Evolutionary conservation across 2,888 invertebrate species (phyloP).

Genomic region (Tenthredo mesomela): DNA sequence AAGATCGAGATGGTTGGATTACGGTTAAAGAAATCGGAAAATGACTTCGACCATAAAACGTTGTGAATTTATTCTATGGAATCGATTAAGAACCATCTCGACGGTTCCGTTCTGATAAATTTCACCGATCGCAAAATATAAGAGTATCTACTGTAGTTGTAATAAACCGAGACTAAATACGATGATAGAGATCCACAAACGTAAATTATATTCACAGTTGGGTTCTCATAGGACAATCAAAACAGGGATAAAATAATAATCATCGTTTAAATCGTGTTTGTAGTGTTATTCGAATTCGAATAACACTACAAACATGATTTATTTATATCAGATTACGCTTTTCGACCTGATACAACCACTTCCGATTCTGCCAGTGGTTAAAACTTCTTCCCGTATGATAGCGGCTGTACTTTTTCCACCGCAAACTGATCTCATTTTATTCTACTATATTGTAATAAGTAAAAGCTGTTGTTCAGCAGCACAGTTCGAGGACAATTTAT

Average conservation of each 20-base stretch:
- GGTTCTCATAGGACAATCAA: too few relatives aligned
- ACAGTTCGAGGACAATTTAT: not conserved
- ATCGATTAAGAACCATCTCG: not conserved
- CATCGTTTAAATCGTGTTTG: too few relatives aligned
- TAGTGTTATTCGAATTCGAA: too few relatives aligned
- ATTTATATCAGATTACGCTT: not conserved
- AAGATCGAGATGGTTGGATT: not conserved
- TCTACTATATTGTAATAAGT: not conserved
- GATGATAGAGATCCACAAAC: not conserved
- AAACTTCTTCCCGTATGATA: not conserved
- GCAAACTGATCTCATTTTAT: not conserved
- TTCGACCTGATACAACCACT: not conserved
- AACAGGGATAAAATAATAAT: too few relatives aligned
- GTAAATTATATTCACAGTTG: not conserved
- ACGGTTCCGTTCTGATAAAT: slow-evolving; percentile 22
- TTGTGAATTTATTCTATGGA: not conserved
- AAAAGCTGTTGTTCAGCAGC: not conserved
- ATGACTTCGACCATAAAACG: not conserved
- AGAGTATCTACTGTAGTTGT: too few relatives aligned
- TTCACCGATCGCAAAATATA: not conserved
- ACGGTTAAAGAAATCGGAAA: slow-evolving; percentile 19
- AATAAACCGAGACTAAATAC: not conserved
- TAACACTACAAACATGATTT: too few relatives aligned
- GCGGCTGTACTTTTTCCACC: not conserved
- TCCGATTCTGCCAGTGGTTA: not conserved